A percentile compares a stretch with the other conserved stretches of the same genome.
phyloP scores from a whole-genome alignment of 2,888 invertebrate genomes.

The Eurois occulta region DNA sequence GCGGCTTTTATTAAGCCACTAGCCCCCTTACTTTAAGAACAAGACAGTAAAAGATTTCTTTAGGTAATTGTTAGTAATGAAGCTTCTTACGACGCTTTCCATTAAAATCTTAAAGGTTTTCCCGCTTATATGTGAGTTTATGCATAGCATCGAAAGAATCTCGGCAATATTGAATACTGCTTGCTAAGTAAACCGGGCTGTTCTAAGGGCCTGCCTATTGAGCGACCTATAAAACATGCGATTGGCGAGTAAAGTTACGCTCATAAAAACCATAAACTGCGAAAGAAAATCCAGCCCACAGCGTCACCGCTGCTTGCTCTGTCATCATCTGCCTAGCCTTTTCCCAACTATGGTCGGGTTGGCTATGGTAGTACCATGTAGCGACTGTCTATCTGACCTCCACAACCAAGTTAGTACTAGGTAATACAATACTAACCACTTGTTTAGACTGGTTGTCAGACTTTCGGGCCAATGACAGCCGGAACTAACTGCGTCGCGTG shows the following conservation, averaged over 20 bases:
- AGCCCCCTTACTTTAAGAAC: neutral
- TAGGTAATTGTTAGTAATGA: neutral
- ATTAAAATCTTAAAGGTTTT: conserved; percentile 19
- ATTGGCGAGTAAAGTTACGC: neutral
- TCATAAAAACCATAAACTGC: neutral
- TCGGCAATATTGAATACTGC: conserved; percentile 37
- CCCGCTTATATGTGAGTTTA: neutral
- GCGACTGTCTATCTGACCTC: neutral
- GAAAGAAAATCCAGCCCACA: neutral
- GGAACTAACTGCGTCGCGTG: too few species aligned
- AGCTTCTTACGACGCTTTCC: conserved; percentile 14
- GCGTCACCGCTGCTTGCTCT: neutral
- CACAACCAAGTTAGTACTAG: neutral
- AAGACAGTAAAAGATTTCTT: conserved; percentile 12
- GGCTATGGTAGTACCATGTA: neutral
- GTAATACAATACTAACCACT: too few species aligned
- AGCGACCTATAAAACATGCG: neutral
- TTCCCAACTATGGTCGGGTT: neutral
- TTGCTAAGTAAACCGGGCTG: conserved; percentile 55
- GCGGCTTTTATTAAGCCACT: neutral
- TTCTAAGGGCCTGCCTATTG: conserved; percentile 20
- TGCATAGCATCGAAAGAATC: conserved; percentile 55
- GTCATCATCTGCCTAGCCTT: neutral
- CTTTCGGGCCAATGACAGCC: neutral
- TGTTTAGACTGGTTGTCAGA: neutral